Evolutionary conservation across 2,888 invertebrate species (phyloP).

Genomic region (Furcula furcula): DNA sequence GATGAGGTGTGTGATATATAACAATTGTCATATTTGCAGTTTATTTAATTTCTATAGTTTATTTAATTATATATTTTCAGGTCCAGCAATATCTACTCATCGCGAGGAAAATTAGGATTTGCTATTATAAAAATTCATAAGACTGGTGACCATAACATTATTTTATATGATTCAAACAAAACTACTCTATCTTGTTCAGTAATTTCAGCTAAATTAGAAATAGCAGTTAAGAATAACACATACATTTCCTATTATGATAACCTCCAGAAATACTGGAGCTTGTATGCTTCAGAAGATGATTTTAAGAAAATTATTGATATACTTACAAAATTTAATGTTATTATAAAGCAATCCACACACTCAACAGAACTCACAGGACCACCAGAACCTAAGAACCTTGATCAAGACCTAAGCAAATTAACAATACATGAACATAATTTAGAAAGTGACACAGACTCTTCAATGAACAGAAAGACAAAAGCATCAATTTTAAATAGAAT

Average conservation of each 20-base stretch:
- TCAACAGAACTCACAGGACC: slow-evolving; percentile 23
- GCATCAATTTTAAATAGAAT: slow-evolving; percentile 64
- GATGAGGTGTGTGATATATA: no score
- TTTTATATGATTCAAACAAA: slow-evolving; percentile 68
- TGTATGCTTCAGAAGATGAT: slow-evolving; percentile 52
- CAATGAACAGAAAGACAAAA: slow-evolving; percentile 58
- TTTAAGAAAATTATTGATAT: slow-evolving; percentile 45
- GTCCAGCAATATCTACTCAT: slow-evolving; percentile 49
- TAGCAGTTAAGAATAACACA: slow-evolving; percentile 51
- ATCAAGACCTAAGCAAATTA: not conserved
- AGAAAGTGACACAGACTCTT: slow-evolving; percentile 65
- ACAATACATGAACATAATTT: slow-evolving; percentile 16
- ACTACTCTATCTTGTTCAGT: slow-evolving; percentile 53
- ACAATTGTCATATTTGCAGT: no score
- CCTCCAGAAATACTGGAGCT: slow-evolving; percentile 58
- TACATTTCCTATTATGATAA: slow-evolving; percentile 66
- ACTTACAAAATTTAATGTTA: slow-evolving; percentile 42
- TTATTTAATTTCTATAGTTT: no score
- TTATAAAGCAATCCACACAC: slow-evolving; percentile 34
- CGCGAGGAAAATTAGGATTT: slow-evolving; percentile 65
- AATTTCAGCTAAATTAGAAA: slow-evolving; percentile 42
- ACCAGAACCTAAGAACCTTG: slow-evolving; percentile 25
- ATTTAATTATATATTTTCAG: slow-evolving; percentile 40
- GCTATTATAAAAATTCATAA: slow-evolving; percentile 59
- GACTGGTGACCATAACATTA: slow-evolving; percentile 45